These are phyloP conservation scores for Equus quagga DNA, from an alignment of 2,113 vertebrate genomes.

Conservation along the genomic window DNA sequence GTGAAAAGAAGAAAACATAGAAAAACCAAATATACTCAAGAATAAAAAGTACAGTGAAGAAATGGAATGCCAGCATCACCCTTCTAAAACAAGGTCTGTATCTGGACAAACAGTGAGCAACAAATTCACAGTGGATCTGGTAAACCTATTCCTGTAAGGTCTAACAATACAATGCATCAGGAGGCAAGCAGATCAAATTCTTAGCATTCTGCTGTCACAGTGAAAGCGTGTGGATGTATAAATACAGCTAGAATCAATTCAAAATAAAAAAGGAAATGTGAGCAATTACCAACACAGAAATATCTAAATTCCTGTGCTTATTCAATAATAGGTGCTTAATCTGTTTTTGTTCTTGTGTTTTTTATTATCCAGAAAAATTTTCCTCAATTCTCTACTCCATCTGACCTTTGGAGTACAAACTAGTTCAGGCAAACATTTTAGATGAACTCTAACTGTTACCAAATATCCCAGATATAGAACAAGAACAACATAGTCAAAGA, in stretches of 20 bases:
- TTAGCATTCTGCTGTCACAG: neutral
- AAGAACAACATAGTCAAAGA: neutral
- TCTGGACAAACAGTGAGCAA: neutral
- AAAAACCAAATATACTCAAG: neutral
- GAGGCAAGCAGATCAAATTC: neutral
- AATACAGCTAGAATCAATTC: neutral
- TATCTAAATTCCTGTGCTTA: neutral
- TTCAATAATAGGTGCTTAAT: neutral
- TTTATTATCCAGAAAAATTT: neutral
- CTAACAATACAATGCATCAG: neutral
- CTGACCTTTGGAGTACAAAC: neutral
- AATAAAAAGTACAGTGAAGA: slow-evolving; percentile 10
- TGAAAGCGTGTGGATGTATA: neutral
- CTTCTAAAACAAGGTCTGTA: neutral
- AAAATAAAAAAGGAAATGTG: neutral
- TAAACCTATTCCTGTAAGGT: neutral
- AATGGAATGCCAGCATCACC: neutral
- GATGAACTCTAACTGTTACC: slow-evolving; percentile 48
- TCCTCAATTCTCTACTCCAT: neutral
- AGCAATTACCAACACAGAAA: neutral
- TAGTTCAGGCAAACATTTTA: neutral
- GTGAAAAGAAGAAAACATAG: slow-evolving; percentile 11
- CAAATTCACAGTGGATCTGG: neutral
- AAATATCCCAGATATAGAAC: slow-evolving; percentile 39
- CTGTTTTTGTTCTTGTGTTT: neutral